Conservation (phyloP, 2,888 invertebrate genomes). For the Margaritifera margaritifera region DNA sequence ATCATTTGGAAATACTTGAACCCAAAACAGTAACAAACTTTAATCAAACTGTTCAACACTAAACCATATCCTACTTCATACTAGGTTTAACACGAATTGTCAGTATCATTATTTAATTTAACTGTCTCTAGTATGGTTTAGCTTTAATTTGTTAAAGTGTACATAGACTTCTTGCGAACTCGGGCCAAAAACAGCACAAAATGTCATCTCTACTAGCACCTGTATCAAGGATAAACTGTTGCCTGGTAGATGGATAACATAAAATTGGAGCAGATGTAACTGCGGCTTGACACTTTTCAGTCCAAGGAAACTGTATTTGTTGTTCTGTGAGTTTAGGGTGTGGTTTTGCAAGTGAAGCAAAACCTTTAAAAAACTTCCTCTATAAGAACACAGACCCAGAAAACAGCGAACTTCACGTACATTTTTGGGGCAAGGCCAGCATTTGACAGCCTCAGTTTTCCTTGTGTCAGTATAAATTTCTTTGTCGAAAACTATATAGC, state of each 20-base stretch:
- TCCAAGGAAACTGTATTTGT: constrained; percentile 1
- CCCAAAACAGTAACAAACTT: too few relatives aligned
- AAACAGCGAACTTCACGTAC: constrained; percentile 4
- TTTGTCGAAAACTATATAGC: not conserved
- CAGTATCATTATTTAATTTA: too few relatives aligned
- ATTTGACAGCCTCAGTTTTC: not conserved
- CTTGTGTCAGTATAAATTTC: constrained; percentile 3
- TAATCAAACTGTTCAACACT: too few relatives aligned
- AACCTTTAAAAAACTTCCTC: constrained; percentile 3
- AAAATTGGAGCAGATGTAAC: not conserved
- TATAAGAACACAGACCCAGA: constrained; percentile 5
- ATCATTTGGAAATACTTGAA: too few relatives aligned
- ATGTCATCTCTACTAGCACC: constrained; percentile 4
- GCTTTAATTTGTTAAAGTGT: too few relatives aligned
- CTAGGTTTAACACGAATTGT: too few relatives aligned
- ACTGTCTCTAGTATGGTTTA: too few relatives aligned
- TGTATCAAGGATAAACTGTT: not conserved
- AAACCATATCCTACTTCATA: too few relatives aligned
- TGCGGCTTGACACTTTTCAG: not conserved
- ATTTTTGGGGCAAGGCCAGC: constrained; percentile 2
- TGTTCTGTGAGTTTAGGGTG: constrained; percentile 7
- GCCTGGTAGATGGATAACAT: not conserved
- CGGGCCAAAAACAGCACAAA: constrained; percentile 3
- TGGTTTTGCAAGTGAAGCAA: constrained; percentile 5
- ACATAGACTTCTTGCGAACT: too few relatives aligned